A percentile compares a stretch with the other conserved stretches of the same genome.
These are phyloP conservation scores for Lasioglossum lativentre DNA, from an alignment of 2,888 invertebrate species.

Conservation along the genomic window DNA sequence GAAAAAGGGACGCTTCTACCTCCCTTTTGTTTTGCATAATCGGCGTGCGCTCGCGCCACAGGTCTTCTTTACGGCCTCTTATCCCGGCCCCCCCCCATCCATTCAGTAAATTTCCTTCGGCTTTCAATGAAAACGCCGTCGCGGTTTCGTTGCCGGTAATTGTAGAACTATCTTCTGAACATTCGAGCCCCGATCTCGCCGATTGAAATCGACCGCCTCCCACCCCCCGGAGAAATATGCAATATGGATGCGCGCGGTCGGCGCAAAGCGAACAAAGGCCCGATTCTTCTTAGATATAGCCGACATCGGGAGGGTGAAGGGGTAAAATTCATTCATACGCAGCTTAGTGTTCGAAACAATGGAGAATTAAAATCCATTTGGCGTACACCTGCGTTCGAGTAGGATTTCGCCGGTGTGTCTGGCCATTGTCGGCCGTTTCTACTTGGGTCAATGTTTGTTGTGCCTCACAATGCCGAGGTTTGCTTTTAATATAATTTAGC, in stretches of 20 bases:
- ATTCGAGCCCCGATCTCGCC: not conserved
- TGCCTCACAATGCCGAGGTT: not conserved
- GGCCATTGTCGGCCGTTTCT: not conserved
- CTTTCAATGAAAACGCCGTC: not conserved
- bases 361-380: not conserved
- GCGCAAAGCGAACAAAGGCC: not conserved
- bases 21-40: constrained; percentile 41
- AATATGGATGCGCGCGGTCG: not conserved
- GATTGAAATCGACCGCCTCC: constrained; percentile 4
- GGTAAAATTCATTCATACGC: not conserved
- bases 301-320: not conserved
- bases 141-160: constrained; percentile 7
- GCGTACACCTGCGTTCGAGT: not conserved
- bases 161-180: not conserved
- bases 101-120: constrained; percentile 6
- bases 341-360: not conserved
- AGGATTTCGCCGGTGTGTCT: not conserved
- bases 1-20: not conserved
- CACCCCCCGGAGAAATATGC: not conserved
- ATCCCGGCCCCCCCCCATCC: not conserved
- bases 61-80: constrained; percentile 21
- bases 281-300: not conserved
- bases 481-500: not conserved
- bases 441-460: not conserved
- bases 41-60: constrained; percentile 15